Evolutionary conservation across 2,797 vertebrate genomes (phyloP).

Genomic region (Pipistrellus pipistrellus): DNA sequence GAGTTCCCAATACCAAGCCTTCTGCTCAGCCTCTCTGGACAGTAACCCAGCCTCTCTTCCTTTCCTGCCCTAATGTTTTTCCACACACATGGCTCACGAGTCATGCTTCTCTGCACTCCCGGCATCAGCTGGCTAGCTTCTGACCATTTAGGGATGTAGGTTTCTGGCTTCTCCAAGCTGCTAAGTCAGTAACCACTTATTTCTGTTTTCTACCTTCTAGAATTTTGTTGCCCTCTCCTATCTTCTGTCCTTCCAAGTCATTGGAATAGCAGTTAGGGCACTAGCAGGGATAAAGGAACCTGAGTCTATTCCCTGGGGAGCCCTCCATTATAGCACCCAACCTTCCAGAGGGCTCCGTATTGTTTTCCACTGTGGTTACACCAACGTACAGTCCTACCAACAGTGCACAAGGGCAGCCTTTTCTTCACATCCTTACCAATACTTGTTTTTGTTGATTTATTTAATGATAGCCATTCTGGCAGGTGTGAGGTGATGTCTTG

Average conservation of each 20-base stretch:
- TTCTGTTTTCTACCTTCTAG: neutral
- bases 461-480: neutral
- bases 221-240: neutral
- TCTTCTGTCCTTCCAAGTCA: neutral
- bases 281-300: neutral
- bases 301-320: neutral
- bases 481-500: neutral
- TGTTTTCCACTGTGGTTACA: neutral
- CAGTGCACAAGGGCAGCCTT: neutral
- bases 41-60: neutral
- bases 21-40: neutral
- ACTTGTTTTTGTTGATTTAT: neutral
- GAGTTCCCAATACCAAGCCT: neutral
- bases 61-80: neutral
- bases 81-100: fast-evolving
- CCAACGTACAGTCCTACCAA: no score
- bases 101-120: fast-evolving
- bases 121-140: neutral
- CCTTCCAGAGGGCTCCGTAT: neutral
- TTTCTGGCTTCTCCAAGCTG: neutral
- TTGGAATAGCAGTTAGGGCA: neutral
- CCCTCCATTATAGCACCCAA: neutral
- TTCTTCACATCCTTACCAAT: neutral
- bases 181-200: neutral
- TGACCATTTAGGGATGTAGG: neutral